Base-by-base conservation (phyloP, 2,797 vertebrate species). In the Poeciliopsis presidionis region DNA sequence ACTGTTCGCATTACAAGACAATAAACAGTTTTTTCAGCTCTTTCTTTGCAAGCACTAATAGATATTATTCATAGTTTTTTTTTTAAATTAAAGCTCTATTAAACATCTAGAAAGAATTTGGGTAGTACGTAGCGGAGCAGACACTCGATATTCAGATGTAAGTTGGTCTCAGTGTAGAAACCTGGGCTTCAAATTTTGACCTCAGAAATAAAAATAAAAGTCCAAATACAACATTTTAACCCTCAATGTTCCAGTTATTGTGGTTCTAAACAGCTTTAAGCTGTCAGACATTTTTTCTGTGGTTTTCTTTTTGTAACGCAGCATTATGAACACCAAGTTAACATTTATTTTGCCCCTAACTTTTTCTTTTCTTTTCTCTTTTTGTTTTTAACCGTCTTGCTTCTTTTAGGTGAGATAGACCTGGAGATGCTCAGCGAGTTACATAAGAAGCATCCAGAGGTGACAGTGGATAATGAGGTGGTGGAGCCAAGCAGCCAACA, bases 401-500 rank as follows among this genome's bases (percentile, higher is more conserved):
- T 82, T 45, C 75, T 79, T 84, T 5, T n/a, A 99, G 98, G 98
- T 89, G 95, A 96, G 94, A 96, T 98, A 69, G 98, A 99, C 93
- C 94, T 98, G 43, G 93, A 96, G 81, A 97, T 99, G 82, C 87
- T 99, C 41, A 94, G 95, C 55, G 92, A 97, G 95, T 81, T 99
- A 22, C 95, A 77, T 82, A 87, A 87, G 86, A 96, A 95, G 81
- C 95, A 96, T 87, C 97, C 97, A 1, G 92, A 86, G 16, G 87
- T 94, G 88, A 84, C 82, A 18, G 95, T 99, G 93, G 94, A 95
- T 81, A 97, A 97, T 0, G 95, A 98, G 45, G 96, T 97, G 88
- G 89, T 99, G 91, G 98, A 99, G 74, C 98, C 98, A 9, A 98
- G 92, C 84, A 81, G 84, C 75, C 96, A 96, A 78, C 97, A 98